Percentiles rank a stretch among this genome's conserved stretches.
These are phyloP conservation scores for Plebejus argus DNA, from an alignment of 2,888 invertebrate genomes.

Conservation along the genomic window DNA sequence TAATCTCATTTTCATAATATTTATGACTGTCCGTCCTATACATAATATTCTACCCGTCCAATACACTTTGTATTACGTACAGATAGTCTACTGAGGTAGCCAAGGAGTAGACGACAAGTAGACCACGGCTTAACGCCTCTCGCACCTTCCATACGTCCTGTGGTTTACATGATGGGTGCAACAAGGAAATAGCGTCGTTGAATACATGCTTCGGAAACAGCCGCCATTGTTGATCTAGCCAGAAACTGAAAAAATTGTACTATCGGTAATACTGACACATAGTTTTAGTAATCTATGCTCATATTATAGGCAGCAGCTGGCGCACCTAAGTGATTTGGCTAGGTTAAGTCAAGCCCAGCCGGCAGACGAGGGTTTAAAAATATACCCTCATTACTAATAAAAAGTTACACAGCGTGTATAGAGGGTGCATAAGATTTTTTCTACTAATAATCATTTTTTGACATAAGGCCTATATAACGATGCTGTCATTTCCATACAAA, in stretches of 20 bases:
- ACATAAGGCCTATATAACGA: no score
- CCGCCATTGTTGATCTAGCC: slow-evolving; percentile 60
- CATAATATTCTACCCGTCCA: slow-evolving; percentile 56
- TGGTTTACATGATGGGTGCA: slow-evolving; percentile 49
- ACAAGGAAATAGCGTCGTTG: slow-evolving; percentile 51
- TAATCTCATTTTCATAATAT: not conserved
- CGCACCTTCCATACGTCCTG: slow-evolving; percentile 67
- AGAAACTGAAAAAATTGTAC: slow-evolving; percentile 55
- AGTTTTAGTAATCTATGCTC: no score
- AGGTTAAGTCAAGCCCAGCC: no score
- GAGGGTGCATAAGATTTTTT: no score
- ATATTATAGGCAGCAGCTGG: no score
- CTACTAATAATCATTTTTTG: no score
- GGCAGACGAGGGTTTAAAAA: no score
- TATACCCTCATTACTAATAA: no score
- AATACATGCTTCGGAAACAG: slow-evolving; percentile 61
- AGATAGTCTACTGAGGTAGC: slow-evolving; percentile 75
- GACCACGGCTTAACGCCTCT: slow-evolving; percentile 68
- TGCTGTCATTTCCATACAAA: no score
- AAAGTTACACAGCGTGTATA: no score
- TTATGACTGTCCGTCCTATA: not conserved
- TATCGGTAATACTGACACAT: not conserved
- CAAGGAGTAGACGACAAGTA: slow-evolving; percentile 69
- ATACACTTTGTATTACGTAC: slow-evolving; percentile 72
- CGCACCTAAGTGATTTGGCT: no score